Percentiles rank a stretch among this genome's conserved stretches.
phyloP scores from a whole-genome alignment of 2,797 vertebrate species.

The Spatula clypeata region DNA sequence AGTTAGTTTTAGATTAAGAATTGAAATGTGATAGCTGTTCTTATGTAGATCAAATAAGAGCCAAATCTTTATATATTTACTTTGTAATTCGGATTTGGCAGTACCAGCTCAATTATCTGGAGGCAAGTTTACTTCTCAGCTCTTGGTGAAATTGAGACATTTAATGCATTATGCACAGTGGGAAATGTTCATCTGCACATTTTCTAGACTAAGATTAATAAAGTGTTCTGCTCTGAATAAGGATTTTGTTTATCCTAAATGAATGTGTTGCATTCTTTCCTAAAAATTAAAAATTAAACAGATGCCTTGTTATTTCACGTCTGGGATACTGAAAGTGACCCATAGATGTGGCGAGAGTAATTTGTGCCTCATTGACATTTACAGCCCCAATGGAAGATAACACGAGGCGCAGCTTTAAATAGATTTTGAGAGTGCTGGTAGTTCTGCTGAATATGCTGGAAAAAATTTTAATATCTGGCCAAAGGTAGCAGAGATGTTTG shows the following conservation, averaged over 20 bases:
- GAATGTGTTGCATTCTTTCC: background rate
- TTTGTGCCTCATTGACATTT: background rate
- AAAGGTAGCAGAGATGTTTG: background rate
- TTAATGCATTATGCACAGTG: background rate
- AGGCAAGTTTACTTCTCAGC: background rate
- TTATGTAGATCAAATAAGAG: background rate
- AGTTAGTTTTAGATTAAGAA: background rate
- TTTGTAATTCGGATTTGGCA: background rate
- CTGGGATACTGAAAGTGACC: background rate
- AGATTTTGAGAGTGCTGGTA: background rate
- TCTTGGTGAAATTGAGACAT: background rate
- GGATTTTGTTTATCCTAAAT: slow-evolving; percentile 20
- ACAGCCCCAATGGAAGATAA: background rate
- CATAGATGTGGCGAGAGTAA: background rate
- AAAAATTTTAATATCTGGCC: background rate
- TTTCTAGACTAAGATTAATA: slow-evolving; percentile 7
- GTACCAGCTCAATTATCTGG: background rate
- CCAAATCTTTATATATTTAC: background rate
- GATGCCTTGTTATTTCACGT: background rate
- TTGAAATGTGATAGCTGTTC: background rate
- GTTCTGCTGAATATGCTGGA: background rate
- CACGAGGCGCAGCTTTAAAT: background rate
- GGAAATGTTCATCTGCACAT: background rate
- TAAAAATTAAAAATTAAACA: slow-evolving; percentile 23
- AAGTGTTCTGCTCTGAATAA: background rate